Base-by-base conservation (phyloP, 2,888 invertebrate genomes). In the Biston stratarius region DNA sequence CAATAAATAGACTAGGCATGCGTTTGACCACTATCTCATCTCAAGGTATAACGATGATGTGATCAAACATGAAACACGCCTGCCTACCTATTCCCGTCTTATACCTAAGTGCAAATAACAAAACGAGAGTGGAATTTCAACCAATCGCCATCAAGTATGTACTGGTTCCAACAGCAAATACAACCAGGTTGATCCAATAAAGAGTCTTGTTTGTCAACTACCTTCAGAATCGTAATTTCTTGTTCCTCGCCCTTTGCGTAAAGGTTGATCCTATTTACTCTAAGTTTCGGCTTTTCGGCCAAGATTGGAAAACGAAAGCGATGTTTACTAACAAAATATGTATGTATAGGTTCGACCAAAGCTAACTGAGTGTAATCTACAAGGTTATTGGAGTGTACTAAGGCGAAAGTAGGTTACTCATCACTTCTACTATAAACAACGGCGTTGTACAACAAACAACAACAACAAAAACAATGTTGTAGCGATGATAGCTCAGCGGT, bases 91-190 rank as follows among this genome's bases (percentile, higher is more conserved):
- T 24, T 24, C 24, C 24, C 24, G 24, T 24, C 24, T 24, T 24
- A 3, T 10, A 47, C 8, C 14, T 14, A 7, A n/a, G 47, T 14
- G 45, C 34, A 62, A 72, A 77, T 75, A 74, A 70, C 73, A 74
- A 72, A 66, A 65, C 58, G 57, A 56, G 68, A 73, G 71, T 76
- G 75, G 73, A 79, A 78, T 79, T 77, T 72, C 71, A 70, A 76
- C 76, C 72, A 79, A 78, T 77, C 78, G 74, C 65, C 72, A 79
- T 81, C 79, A 80, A 83, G 81, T 81, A 82, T 79, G 72, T 78
- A 80, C 74, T 71, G 70, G 72, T 62, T 64, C 58, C 62, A 70
- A 73, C 69, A 67, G 69, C 75, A 81, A 81, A 84, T 76, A 82
- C 69, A 74, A 77, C 70, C 81, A 83, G 81, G 79, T 83, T 79